phyloP scores from a whole-genome alignment of 1,140 invertebrate genomes.

The Carcinoscorpius rotundicauda region DNA sequence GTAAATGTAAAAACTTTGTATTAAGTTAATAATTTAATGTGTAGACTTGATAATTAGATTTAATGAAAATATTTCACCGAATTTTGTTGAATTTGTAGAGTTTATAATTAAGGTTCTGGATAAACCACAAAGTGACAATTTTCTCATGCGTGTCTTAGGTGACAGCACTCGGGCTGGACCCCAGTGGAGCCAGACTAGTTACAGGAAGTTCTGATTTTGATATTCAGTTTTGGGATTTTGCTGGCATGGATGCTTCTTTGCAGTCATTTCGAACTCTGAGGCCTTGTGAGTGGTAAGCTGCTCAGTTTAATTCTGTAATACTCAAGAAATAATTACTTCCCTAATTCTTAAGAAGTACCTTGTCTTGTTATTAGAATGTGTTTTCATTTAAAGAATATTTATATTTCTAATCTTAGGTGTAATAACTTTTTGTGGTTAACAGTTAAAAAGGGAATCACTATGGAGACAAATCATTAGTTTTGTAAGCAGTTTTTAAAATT shows the following conservation, averaged over 20 bases:
- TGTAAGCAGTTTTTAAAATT: no score
- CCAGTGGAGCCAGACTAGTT: constrained; percentile 78
- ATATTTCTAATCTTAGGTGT: no score
- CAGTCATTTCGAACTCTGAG: constrained; percentile 80
- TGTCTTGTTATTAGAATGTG: no score
- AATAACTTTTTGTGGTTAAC: no score
- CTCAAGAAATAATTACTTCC: constrained; percentile 5
- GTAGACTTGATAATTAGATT: background rate
- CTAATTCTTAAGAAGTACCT: no score
- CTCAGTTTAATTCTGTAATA: constrained; percentile 4
- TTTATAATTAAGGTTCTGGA: background rate
- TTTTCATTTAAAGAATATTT: no score
- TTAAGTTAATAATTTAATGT: background rate
- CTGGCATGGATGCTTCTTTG: constrained; percentile 87
- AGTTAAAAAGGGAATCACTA: no score
- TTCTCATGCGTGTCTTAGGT: constrained; percentile 22
- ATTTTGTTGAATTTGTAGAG: background rate
- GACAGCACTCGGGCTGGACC: constrained; percentile 76
- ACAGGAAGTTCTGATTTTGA: constrained; percentile 89
- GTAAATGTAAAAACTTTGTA: background rate
- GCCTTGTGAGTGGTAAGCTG: constrained; percentile 69
- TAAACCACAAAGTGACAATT: background rate
- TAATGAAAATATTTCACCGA: background rate
- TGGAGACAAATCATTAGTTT: no score
- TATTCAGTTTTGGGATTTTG: constrained; percentile 95